A percentile compares a stretch with the other conserved stretches of the same genome.
phyloP scores from a whole-genome alignment of 2,797 vertebrate species.

The Bovichtus diacanthus region DNA sequence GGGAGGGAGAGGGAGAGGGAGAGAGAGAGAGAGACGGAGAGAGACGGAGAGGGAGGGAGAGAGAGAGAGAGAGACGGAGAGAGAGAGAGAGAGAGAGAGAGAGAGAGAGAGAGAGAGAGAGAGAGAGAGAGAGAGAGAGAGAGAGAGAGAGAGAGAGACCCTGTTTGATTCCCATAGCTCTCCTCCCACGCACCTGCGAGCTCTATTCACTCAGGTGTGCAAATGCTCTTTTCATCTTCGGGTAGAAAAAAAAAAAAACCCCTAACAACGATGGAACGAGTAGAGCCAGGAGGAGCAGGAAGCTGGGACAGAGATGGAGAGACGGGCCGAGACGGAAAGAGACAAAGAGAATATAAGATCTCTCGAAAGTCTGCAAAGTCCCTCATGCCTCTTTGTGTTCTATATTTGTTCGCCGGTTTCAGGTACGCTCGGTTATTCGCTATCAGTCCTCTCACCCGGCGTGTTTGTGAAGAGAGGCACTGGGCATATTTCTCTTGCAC shows the following conservation, averaged over 20 bases:
- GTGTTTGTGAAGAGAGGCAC: conserved; percentile 45
- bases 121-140: no score
- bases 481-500: conserved; percentile 41
- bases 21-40: no score
- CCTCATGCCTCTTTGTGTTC: conserved; percentile 64
- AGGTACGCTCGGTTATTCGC: conserved; percentile 29
- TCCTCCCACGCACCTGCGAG: conserved; percentile 76
- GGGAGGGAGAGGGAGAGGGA: no score
- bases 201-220: conserved; percentile 77
- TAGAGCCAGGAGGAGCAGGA: conserved; percentile 50
- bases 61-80: no score
- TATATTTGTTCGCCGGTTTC: conserved; percentile 60
- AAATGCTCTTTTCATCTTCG: conserved; percentile 72
- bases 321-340: conserved; percentile 32
- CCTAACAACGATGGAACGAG: conserved; percentile 44
- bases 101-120: no score
- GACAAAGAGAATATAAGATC: conserved; percentile 72
- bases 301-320: conserved; percentile 59
- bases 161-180: conserved; percentile 73
- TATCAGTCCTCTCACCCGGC: conserved; percentile 29
- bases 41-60: no score
- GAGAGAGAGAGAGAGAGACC: conserved; percentile 49
- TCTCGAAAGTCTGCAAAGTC: conserved; percentile 59
- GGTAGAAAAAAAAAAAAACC: conserved; percentile 9
- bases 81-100: no score